These are phyloP conservation scores for Coccyzus lansbergi DNA, from an alignment of 2,797 vertebrate species.

Conservation along the genomic window DNA sequence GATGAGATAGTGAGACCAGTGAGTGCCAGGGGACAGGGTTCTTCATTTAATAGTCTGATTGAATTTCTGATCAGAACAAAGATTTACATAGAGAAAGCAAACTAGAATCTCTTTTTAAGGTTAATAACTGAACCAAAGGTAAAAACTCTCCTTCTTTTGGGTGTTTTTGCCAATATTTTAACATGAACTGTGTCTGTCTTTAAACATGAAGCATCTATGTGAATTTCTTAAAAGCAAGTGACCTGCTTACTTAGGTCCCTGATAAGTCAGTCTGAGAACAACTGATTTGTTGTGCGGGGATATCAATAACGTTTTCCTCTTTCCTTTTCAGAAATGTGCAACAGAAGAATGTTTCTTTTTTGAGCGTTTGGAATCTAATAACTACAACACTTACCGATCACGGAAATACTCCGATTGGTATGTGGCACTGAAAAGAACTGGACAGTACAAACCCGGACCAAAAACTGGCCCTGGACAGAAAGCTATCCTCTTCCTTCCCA, in stretches of 20 bases:
- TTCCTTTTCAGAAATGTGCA: conserved; percentile 85
- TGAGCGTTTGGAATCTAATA: conserved; percentile 94
- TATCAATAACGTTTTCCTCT: neutral
- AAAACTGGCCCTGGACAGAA: conserved; percentile 96
- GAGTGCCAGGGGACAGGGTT: neutral
- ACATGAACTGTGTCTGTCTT: neutral
- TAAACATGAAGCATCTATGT: neutral
- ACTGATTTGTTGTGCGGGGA: neutral
- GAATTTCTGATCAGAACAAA: neutral
- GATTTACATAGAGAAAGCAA: neutral
- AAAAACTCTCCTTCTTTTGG: neutral
- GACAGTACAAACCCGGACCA: conserved; percentile 93
- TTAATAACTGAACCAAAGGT: neutral
- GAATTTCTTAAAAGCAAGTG: neutral
- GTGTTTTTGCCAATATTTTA: neutral
- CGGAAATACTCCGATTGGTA: conserved; percentile 95
- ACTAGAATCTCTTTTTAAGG: neutral
- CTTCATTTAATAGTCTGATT: neutral
- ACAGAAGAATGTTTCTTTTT: conserved; percentile 97
- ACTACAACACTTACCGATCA: conserved; percentile 98
- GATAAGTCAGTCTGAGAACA: neutral
- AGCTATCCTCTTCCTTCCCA: conserved; percentile 97
- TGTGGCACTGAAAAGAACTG: conserved; percentile 95
- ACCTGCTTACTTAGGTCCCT: neutral
- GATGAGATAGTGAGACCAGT: neutral